Evolutionary conservation across 2,797 vertebrate species (phyloP).

Genomic region (Dendrocincla tyrannina): DNA sequence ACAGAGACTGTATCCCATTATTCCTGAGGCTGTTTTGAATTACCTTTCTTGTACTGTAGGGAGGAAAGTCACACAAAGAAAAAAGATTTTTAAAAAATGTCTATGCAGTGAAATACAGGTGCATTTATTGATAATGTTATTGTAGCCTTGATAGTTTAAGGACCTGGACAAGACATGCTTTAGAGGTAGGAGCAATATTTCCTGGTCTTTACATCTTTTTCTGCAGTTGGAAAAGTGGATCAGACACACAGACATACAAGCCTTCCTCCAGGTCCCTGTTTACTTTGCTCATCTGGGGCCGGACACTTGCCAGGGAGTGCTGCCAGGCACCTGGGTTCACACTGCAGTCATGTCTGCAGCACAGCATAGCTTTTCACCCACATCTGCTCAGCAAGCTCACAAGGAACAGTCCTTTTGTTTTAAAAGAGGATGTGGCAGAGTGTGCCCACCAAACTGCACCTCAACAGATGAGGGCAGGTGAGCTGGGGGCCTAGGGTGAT

Average conservation of each 20-base stretch:
- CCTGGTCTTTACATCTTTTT: neutral
- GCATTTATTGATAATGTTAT: neutral
- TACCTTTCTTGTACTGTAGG: neutral
- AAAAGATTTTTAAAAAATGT: neutral
- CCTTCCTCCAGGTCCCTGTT: neutral
- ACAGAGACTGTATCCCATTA: neutral
- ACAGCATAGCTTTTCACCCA: neutral
- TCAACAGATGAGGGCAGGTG: fast-evolving
- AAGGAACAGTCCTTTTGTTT: neutral
- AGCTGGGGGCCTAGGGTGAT: fast-evolving
- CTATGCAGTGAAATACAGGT: neutral
- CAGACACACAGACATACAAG: neutral
- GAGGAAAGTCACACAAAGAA: neutral
- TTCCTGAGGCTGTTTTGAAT: neutral
- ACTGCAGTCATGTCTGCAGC: fast-evolving
- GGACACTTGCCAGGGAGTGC: neutral
- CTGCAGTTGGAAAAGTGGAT: neutral
- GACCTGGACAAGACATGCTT: neutral
- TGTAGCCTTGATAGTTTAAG: neutral
- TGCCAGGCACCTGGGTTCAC: neutral
- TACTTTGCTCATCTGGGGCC: neutral
- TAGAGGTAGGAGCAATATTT: neutral
- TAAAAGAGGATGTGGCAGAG: neutral
- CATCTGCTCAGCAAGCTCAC: neutral
- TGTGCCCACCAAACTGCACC: neutral